Base-by-base conservation (phyloP, 2,113 vertebrate genomes). In the Trinectes maculatus region DNA sequence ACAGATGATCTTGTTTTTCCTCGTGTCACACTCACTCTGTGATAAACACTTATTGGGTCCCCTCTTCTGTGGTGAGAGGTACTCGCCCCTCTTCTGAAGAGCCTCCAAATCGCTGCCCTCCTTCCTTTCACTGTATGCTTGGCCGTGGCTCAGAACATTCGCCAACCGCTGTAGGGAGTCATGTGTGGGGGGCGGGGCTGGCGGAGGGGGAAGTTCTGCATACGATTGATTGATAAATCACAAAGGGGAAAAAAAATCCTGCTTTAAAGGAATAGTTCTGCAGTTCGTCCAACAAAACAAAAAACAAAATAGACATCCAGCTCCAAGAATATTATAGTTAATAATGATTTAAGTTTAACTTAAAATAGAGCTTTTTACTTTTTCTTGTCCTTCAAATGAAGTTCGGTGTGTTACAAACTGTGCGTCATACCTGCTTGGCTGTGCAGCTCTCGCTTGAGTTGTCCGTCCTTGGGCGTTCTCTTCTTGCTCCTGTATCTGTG, bases 131-230 rank as follows among this genome's bases (percentile, higher is more conserved):
- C 47, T 66, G 63, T 93, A 93, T 10, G 90, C 84, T 67, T 70
- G 68, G 62, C 89, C 86, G 71, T 84, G 89, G 12, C 86, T 89
- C 65, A 89, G 42, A 48, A 83, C 85, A 3, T 82, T 67, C 9
- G 85, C 81, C 83, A 89, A 77, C 49, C 86, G 88, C 64, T 90
- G 90, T 21, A 77, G 60, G 1, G 85, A 66, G 62, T 84, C 87
- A 24, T 95, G 92, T 5, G 89, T 79, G 0, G 94, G 91, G 0
- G 95, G 95, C 0, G 94, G 95, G 84, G 94, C 80, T 0, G 95
- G 96, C 0, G 95, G 95, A 1, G 96, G 95, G 0, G 96, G 96
- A 57, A 97, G 90, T 12, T 95, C 96, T 97, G 83, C 4, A 24
- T 24, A 60, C 40, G 76, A 49, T 51, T 65, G 53, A 66, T 79